These are phyloP conservation scores for Zapus hudsonius DNA, from an alignment of 2,113 vertebrate species.

Conservation along the genomic window DNA sequence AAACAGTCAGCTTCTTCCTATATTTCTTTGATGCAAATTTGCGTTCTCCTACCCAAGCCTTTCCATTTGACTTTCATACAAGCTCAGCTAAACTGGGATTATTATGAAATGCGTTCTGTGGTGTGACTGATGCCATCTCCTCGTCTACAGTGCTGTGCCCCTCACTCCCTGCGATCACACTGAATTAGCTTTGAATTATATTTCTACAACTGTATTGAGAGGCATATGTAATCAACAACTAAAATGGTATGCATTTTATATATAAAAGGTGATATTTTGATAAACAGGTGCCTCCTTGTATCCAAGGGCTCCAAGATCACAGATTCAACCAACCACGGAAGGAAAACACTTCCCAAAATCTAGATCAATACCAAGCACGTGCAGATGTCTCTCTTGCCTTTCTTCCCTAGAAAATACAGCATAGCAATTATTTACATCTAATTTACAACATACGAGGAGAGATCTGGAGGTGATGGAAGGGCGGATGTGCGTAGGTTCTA, in stretches of 20 bases:
- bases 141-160: not conserved
- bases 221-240: not conserved
- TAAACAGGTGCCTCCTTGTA: too few relatives aligned
- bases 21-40: not conserved
- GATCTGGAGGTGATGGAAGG: not conserved
- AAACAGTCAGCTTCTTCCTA: not conserved
- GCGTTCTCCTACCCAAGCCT: not conserved
- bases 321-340: not conserved
- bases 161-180: not conserved
- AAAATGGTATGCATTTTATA: not conserved
- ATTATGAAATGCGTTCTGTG: too few relatives aligned
- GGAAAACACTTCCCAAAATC: not conserved
- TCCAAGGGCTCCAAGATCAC: not conserved
- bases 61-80: not conserved
- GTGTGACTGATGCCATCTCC: not conserved
- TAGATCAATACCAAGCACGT: not conserved
- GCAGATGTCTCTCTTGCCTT: not conserved
- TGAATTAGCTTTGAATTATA: not conserved
- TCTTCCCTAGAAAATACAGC: not conserved
- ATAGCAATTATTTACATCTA: not conserved
- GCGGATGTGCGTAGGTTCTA: not conserved
- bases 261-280: not conserved
- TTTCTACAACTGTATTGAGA: not conserved
- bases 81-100: not conserved
- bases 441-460: not conserved